Evolutionary conservation across 2,888 invertebrate species (phyloP).

Genomic region (Kryphioiulus occultus): DNA sequence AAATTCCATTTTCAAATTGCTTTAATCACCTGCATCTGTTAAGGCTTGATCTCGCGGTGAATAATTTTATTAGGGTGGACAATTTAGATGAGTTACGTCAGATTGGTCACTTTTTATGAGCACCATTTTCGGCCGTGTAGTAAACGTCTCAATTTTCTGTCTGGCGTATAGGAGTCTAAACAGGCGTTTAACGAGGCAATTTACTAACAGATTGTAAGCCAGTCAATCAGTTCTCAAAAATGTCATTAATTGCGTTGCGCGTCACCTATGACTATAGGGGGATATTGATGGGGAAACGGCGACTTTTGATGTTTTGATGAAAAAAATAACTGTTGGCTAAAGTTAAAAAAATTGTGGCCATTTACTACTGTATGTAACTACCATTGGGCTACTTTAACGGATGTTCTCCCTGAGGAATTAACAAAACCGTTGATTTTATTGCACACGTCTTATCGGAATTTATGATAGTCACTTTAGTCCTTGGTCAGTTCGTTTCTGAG

Average conservation of each 20-base stretch:
- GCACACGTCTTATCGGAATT: background rate
- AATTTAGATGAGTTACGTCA: background rate
- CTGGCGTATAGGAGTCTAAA: background rate
- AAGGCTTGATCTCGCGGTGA: background rate
- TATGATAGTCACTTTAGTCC: background rate
- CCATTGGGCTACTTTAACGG: background rate
- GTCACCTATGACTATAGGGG: background rate
- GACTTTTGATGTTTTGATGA: conserved; percentile 2
- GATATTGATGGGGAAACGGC: background rate
- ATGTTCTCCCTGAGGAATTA: background rate
- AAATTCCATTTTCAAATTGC: background rate
- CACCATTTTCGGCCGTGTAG: background rate
- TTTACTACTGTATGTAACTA: background rate
- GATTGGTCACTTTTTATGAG: background rate
- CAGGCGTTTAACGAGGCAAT: conserved; percentile 8
- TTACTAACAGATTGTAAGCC: background rate
- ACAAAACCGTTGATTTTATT: background rate
- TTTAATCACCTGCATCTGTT: background rate
- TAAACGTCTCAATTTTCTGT: background rate
- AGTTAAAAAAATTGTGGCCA: background rate
- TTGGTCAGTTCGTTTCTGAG: too few relatives aligned
- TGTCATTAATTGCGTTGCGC: background rate
- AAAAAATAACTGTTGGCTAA: background rate
- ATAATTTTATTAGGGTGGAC: background rate
- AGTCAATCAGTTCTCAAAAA: background rate